Base-by-base conservation (phyloP, 2,113 vertebrate genomes). In the Saccopteryx leptura region DNA sequence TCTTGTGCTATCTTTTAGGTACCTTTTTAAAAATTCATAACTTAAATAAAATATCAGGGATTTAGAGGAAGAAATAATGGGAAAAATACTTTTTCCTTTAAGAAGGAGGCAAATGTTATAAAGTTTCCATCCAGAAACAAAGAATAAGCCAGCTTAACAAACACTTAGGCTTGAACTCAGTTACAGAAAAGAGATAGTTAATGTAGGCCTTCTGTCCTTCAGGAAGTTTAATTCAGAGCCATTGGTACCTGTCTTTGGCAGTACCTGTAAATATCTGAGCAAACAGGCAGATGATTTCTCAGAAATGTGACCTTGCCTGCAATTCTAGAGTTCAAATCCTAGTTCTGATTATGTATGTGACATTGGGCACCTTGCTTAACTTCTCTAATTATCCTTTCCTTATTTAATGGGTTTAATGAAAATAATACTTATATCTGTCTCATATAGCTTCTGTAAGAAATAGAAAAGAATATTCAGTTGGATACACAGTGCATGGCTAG, bases 91-190 rank as follows among this genome's bases (percentile, higher is more conserved):
- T 18, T 93, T 96, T 39, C 33, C n/a, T 80, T 88, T 52, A 50
- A 78, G 39, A 8, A 71, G 50, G 39, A 31, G 90, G 54, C 8
- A 78, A 80, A 33, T 91, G 23, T 80, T 92, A 79, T 9, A 58
- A 85, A 90, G 63, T 74, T 82, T 91, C 5, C 46, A 24, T 92
- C 63, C 6, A 84, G 54, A 7, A 82, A 56, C n/a, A 93, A 82
- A 65, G 14, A 85, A 74, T 74, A 85, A 48, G 1, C 4, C 3
- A 50, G 5, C 39, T 69, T 46, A 69, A 11, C 4, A 82, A 81
- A 75, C 5, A 33, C 31, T 60, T 76, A 31, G 10, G 23, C 48
- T 18, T 74, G 26, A n/a, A 65, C 4, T 48, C 1, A 2, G 14
- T 93, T 39, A 33, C 18, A 69, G 54, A 56, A 63, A 80, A 33